These are phyloP conservation scores for Heterotis niloticus DNA, from an alignment of 2,113 vertebrate species.

Conservation along the genomic window DNA sequence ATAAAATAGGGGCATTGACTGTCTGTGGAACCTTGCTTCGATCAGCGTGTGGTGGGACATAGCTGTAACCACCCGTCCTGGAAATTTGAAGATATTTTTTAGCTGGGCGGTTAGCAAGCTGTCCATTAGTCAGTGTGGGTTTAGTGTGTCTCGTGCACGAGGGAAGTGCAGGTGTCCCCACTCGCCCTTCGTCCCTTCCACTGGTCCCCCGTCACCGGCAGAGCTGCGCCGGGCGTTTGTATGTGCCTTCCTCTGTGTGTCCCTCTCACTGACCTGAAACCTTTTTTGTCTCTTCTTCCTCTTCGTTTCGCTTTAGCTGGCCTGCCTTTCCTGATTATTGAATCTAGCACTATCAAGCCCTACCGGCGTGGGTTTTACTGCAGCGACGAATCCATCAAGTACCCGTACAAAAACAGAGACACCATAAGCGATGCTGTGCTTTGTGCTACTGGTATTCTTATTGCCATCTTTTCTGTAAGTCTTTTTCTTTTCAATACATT, in stretches of 20 bases:
- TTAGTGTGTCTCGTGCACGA: not conserved
- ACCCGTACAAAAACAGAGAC: slow-evolving; percentile 87
- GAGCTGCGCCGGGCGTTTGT: slow-evolving; percentile 54
- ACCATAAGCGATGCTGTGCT: slow-evolving; percentile 95
- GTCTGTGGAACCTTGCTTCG: not conserved
- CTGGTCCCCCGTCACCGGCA: slow-evolving; percentile 48
- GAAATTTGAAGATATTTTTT: not conserved
- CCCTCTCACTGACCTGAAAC: slow-evolving; percentile 58
- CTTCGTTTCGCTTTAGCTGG: slow-evolving; percentile 73
- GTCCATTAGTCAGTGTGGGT: not conserved
- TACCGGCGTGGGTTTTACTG: slow-evolving; percentile 86
- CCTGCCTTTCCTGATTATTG: slow-evolving; percentile 97
- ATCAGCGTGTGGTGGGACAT: not conserved
- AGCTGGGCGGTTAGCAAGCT: not conserved
- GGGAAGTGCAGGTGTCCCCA: slow-evolving; percentile 24
- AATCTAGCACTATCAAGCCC: slow-evolving; percentile 90
- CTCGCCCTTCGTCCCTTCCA: slow-evolving; percentile 27
- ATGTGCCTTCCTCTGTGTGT: slow-evolving; percentile 53
- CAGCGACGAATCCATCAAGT: slow-evolving; percentile 88
- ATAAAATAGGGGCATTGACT: not conserved
- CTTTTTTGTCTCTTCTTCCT: slow-evolving; percentile 45
- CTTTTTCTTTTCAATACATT: slow-evolving; percentile 33
- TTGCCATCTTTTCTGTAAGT: slow-evolving; percentile 92
- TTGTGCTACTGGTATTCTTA: slow-evolving; percentile 90
- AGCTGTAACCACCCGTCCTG: not conserved